phyloP scores from a whole-genome alignment of 2,113 vertebrate species.

The Salvelinus sp. region DNA sequence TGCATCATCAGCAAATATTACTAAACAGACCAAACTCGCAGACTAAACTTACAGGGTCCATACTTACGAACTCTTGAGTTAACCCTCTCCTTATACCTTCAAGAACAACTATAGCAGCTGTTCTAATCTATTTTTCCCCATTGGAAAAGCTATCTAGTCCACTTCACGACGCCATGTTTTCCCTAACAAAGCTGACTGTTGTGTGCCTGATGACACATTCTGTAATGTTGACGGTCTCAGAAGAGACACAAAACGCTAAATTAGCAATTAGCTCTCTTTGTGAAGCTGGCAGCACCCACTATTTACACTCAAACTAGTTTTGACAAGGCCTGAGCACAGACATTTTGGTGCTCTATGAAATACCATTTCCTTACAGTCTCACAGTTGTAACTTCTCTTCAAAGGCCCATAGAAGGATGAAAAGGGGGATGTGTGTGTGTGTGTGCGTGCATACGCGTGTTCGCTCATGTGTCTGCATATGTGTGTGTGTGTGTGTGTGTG shows the following conservation, averaged over 20 bases:
- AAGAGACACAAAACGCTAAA: neutral
- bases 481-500: neutral
- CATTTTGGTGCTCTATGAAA: neutral
- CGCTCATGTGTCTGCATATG: neutral
- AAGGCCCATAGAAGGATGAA: neutral
- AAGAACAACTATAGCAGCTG: no score
- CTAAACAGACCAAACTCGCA: no score
- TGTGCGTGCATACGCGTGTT: neutral
- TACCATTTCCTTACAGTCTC: no score
- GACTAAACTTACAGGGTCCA: no score
- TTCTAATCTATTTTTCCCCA: no score
- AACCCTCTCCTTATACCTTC: no score
- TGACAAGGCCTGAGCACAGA: neutral
- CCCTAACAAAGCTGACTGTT: neutral
- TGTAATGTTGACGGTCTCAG: neutral
- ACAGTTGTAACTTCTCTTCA: no score
- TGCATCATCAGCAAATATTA: no score
- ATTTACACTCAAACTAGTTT: neutral
- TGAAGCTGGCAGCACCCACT: neutral
- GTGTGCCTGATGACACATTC: neutral
- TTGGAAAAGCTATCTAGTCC: neutral
- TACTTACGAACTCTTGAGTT: no score
- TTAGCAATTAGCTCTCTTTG: neutral
- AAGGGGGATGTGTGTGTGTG: neutral
- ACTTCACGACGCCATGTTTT: neutral